A percentile compares a stretch with the other conserved stretches of the same genome.
phyloP scores from a whole-genome alignment of 2,797 vertebrate species.

The Pitangus sulphuratus region DNA sequence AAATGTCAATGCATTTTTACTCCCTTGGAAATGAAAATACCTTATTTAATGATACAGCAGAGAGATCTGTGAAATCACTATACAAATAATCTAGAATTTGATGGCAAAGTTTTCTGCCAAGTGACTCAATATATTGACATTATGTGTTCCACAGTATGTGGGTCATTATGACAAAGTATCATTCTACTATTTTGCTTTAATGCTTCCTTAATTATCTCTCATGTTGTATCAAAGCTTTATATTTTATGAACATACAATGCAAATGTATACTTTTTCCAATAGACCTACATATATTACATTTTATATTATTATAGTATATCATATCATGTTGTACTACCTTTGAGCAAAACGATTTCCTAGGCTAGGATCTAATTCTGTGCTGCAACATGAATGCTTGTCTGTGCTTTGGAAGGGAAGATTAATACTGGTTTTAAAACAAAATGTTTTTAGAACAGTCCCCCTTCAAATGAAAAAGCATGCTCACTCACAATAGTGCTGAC shows the following conservation, averaged over 20 bases:
- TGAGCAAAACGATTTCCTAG: background rate
- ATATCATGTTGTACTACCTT: background rate
- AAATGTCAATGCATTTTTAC: background rate
- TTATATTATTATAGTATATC: background rate
- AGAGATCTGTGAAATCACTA: constrained; percentile 15
- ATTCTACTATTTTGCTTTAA: background rate
- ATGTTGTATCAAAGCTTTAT: background rate
- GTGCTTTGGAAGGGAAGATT: background rate
- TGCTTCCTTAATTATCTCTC: background rate
- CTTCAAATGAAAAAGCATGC: background rate
- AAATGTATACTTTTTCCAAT: background rate
- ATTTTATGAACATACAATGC: background rate
- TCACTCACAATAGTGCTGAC: constrained; percentile 20
- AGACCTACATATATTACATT: background rate
- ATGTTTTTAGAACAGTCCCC: background rate
- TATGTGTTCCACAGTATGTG: background rate
- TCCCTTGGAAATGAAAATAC: constrained; percentile 30
- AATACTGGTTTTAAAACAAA: background rate
- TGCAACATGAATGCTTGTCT: background rate
- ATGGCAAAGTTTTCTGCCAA: constrained; percentile 6
- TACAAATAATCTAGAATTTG: background rate
- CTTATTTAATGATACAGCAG: constrained; percentile 47
- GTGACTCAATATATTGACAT: background rate
- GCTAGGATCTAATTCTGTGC: background rate
- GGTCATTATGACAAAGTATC: background rate